Evolutionary conservation across 2,113 vertebrate species (phyloP).

Genomic region (Podocnemis expansa): DNA sequence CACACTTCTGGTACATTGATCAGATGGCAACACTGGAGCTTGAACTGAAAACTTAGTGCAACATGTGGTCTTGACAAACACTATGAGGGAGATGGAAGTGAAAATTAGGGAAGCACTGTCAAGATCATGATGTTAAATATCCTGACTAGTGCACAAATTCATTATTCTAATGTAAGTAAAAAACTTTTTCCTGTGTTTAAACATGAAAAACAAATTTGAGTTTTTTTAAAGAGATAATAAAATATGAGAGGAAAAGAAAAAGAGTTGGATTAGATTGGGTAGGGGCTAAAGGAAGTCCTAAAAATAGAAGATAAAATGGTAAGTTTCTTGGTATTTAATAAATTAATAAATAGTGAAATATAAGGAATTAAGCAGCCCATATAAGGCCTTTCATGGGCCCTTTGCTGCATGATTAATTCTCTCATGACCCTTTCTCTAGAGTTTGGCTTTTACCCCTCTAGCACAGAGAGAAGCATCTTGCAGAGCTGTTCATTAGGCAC

Average conservation of each 20-base stretch:
- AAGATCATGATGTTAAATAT: background rate
- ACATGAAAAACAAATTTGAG: background rate
- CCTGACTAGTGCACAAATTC: background rate
- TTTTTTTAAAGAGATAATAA: background rate
- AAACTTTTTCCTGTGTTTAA: background rate
- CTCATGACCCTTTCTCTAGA: accelerated
- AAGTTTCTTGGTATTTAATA: background rate
- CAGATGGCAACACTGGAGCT: background rate
- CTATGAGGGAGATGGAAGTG: accelerated
- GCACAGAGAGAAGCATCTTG: background rate
- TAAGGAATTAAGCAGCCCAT: background rate
- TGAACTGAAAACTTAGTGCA: background rate
- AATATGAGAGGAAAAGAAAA: background rate
- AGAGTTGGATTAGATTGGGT: background rate
- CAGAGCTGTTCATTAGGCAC: background rate
- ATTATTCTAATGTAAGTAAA: background rate
- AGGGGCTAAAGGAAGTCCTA: background rate
- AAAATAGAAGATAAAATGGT: background rate
- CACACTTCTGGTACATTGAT: background rate
- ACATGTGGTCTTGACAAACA: accelerated
- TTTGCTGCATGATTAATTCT: background rate
- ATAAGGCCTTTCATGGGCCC: accelerated
- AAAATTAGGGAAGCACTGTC: background rate
- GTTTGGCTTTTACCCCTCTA: background rate
- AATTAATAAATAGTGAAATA: background rate